Conservation (phyloP, 2,797 vertebrate genomes). For the Cygnus olor region DNA sequence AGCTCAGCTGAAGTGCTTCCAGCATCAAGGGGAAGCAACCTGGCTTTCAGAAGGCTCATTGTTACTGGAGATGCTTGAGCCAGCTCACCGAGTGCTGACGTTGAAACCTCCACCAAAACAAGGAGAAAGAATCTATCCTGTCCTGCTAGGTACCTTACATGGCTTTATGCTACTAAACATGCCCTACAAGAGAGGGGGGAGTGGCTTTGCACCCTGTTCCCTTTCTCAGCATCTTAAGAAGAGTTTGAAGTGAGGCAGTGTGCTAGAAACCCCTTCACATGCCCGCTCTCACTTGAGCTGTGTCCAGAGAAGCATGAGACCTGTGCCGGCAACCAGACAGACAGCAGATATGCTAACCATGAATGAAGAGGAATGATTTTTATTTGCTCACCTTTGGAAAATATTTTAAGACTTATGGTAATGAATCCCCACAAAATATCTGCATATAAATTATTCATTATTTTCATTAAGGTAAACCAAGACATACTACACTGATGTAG, state of each 20-base stretch:
- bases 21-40: background rate
- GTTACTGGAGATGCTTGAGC: background rate
- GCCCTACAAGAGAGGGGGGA: background rate
- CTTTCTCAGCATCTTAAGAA: background rate
- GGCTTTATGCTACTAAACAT: background rate
- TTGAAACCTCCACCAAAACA: background rate
- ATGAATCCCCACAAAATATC: background rate
- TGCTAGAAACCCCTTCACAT: background rate
- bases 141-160: background rate
- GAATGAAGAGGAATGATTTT: background rate
- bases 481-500: background rate
- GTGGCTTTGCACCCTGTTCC: background rate
- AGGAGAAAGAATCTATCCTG: background rate
- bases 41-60: background rate
- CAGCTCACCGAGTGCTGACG: background rate
- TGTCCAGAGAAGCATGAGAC: background rate
- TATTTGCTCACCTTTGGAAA: background rate
- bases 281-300: background rate
- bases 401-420: background rate
- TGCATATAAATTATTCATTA: background rate
- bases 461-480: slow-evolving; percentile 2
- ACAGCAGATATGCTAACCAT: background rate
- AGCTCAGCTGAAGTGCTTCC: background rate
- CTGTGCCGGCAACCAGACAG: background rate
- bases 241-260: background rate